Percentiles rank a stretch among this genome's conserved stretches.
Conservation (phyloP, 92 coral and sea anemone genomes). For the Parazoanthus swiftii region DNA sequence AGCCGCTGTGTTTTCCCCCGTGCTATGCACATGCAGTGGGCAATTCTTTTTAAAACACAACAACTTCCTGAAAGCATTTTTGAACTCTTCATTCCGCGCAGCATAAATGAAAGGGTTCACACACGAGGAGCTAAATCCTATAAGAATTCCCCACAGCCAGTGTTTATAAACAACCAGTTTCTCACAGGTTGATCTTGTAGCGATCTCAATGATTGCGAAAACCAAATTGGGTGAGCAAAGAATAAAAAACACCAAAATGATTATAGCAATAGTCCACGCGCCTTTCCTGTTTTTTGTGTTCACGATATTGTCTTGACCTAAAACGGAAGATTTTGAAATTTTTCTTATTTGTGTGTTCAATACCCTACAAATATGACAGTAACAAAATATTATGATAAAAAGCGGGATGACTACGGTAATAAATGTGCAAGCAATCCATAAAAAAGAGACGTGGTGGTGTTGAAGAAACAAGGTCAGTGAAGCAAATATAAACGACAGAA, state of each 20-base stretch:
- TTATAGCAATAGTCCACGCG: conserved; percentile 28
- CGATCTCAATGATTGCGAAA: conserved; percentile 14
- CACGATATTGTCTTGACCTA: neutral
- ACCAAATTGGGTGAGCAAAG: conserved; percentile 29
- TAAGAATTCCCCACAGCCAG: conserved; percentile 33
- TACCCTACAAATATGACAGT: conserved; percentile 13
- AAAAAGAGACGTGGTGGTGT: conserved; percentile 2
- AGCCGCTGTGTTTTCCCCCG: neutral
- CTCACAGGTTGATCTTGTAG: neutral
- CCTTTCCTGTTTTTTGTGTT: conserved; percentile 19
- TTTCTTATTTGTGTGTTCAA: neutral
- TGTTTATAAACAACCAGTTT: conserved; percentile 19
- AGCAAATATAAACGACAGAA: neutral
- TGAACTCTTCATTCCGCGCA: conserved; percentile 22
- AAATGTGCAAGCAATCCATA: conserved; percentile 6
- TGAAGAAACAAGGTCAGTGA: conserved; percentile 19
- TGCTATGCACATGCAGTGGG: neutral
- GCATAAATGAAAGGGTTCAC: conserved; percentile 35
- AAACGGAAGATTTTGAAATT: neutral
- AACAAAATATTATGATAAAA: conserved; percentile 13
- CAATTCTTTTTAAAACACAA: neutral
- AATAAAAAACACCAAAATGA: conserved; percentile 13
- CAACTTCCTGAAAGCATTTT: conserved; percentile 9
- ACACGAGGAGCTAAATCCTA: conserved; percentile 9
- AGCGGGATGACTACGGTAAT: conserved; percentile 17